These are phyloP conservation scores for Oxycera nigricornis DNA, from an alignment of 2,888 invertebrate genomes.

Conservation along the genomic window DNA sequence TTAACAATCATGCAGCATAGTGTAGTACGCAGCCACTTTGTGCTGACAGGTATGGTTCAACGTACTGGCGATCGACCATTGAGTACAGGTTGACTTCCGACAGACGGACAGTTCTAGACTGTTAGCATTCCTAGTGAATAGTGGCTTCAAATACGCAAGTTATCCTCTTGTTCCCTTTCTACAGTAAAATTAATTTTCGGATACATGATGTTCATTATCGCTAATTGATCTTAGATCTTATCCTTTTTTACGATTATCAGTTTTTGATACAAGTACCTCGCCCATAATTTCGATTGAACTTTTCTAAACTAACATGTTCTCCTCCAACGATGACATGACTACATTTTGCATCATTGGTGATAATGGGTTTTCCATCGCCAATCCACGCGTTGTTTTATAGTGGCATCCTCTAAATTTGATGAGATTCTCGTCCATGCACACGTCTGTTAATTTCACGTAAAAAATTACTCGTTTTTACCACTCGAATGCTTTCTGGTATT, in stretches of 20 bases:
- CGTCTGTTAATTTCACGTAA: too few species aligned
- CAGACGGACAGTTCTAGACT: too few species aligned
- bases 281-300: background rate
- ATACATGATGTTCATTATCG: background rate
- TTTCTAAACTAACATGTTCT: background rate
- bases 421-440: too few species aligned
- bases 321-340: background rate
- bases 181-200: background rate
- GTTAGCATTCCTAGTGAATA: too few species aligned
- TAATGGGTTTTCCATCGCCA: background rate
- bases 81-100: too few species aligned
- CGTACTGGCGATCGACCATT: too few species aligned
- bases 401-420: background rate
- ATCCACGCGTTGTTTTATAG: background rate
- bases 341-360: background rate
- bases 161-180: background rate
- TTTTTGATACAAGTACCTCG: background rate
- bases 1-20: too few species aligned
- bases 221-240: background rate
- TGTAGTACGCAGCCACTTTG: too few species aligned
- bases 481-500: too few species aligned
- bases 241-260: background rate
- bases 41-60: too few species aligned
- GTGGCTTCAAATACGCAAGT: too few species aligned
- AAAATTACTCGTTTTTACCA: too few species aligned